Conservation (phyloP, 1,140 invertebrate species). For the Gryon sp. region DNA sequence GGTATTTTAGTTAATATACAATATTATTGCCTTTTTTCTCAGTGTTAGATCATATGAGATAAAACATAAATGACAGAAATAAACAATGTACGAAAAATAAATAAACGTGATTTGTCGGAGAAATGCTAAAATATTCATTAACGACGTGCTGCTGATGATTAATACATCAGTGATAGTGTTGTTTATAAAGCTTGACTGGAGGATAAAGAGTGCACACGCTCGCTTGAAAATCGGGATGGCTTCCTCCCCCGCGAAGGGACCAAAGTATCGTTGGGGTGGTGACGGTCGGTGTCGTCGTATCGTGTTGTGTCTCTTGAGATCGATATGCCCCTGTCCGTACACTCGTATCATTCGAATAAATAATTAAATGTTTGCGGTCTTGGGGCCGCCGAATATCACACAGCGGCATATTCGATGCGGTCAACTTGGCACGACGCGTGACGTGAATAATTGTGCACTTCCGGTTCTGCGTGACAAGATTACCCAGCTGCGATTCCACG, state of each 20-base stretch:
- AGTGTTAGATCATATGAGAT: too few relatives aligned
- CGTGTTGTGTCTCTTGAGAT: constrained; percentile 55
- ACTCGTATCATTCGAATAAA: constrained; percentile 50
- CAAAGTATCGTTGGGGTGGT: constrained; percentile 60
- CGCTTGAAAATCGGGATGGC: constrained; percentile 64
- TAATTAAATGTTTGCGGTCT: constrained; percentile 49
- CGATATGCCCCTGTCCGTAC: constrained; percentile 42
- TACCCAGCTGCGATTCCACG: constrained; percentile 47
- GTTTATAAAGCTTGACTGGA: constrained; percentile 53
- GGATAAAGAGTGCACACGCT: constrained; percentile 37
- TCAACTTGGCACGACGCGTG: constrained; percentile 52
- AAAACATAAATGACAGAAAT: too few relatives aligned
- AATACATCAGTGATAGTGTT: constrained; percentile 47
- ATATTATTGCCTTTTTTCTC: too few relatives aligned
- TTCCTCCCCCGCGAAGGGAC: constrained; percentile 63
- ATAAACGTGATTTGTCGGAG: too few relatives aligned
- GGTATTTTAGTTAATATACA: too few relatives aligned
- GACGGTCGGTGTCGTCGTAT: constrained; percentile 54
- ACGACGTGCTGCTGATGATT: constrained; percentile 29
- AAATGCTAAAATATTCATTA: constrained; percentile 29
- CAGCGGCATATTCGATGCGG: constrained; percentile 27
- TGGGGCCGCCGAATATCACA: constrained; percentile 22
- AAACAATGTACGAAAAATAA: too few relatives aligned
- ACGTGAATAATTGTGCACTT: constrained; percentile 56
- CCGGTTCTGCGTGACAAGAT: constrained; percentile 50